A percentile compares a stretch with the other conserved stretches of the same genome.
These are phyloP conservation scores for Ormyrus pomaceus DNA, from an alignment of 2,888 invertebrate species.

Conservation along the genomic window DNA sequence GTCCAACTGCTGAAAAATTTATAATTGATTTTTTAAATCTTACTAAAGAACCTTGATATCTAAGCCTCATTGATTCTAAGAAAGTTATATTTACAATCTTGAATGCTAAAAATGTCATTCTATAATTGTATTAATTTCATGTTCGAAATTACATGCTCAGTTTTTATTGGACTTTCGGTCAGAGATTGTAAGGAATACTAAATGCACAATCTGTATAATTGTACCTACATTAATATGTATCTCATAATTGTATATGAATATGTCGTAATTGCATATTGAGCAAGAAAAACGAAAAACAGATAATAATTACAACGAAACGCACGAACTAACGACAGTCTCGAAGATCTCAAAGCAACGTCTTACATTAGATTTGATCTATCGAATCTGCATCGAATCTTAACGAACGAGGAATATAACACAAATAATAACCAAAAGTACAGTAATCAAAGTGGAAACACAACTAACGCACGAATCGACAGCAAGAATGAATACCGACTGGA, in stretches of 20 bases:
- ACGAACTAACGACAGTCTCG: conserved; percentile 44
- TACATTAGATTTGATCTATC: conserved; percentile 18
- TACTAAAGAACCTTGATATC: too few species aligned
- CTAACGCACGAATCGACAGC: conserved; percentile 44
- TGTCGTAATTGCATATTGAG: conserved; percentile 30
- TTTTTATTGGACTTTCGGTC: conserved; percentile 58
- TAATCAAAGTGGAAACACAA: conserved; percentile 22
- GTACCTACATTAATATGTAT: conserved; percentile 30
- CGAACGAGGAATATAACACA: conserved; percentile 12
- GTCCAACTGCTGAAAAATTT: conserved; percentile 34
- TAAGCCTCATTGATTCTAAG: too few species aligned
- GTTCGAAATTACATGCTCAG: neutral
- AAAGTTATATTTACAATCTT: neutral
- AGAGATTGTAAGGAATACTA: conserved; percentile 53
- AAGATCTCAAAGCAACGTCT: conserved; percentile 33
- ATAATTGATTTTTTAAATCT: conserved; percentile 1
- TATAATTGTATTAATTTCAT: neutral
- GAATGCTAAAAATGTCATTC: neutral
- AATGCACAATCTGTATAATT: conserved; percentile 55
- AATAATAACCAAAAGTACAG: conserved; percentile 14
- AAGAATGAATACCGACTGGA: conserved; percentile 42
- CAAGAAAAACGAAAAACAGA: conserved; percentile 1
- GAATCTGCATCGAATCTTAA: neutral
- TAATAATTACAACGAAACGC: conserved; percentile 28
- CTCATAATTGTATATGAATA: conserved; percentile 31